phyloP scores from a whole-genome alignment of 2,888 invertebrate genomes.

The Escarpia spicata region DNA sequence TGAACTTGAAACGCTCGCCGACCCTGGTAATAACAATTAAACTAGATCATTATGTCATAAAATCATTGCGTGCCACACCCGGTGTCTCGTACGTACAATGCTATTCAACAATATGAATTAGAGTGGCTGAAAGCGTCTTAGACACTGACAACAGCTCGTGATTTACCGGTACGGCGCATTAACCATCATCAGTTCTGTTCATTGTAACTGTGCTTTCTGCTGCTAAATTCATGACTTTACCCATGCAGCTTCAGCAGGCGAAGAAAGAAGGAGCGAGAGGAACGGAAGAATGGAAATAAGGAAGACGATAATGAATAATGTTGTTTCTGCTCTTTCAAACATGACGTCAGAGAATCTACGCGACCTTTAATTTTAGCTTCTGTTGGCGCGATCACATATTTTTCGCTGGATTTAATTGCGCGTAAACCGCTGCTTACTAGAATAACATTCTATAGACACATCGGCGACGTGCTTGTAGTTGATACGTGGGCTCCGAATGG shows the following conservation, averaged over 20 bases:
- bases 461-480: background rate
- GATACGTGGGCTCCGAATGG: background rate
- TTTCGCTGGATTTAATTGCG: background rate
- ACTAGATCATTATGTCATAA: background rate
- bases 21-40: background rate
- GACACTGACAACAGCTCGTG: background rate
- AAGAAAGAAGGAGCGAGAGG: background rate
- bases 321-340: background rate
- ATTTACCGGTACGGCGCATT: background rate
- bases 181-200: background rate
- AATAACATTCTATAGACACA: background rate
- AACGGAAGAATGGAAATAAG: background rate
- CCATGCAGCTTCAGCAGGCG: background rate
- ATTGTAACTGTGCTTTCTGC: background rate
- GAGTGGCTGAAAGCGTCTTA: background rate
- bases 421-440: background rate
- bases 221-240: background rate
- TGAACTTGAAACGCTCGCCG: no score
- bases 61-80: background rate
- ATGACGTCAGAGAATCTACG: background rate
- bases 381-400: background rate
- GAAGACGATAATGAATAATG: background rate
- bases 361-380: background rate
- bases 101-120: background rate
- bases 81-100: background rate